Evolutionary conservation across 2,888 invertebrate species (phyloP).

Genomic region (Ochropleura leucogaster): DNA sequence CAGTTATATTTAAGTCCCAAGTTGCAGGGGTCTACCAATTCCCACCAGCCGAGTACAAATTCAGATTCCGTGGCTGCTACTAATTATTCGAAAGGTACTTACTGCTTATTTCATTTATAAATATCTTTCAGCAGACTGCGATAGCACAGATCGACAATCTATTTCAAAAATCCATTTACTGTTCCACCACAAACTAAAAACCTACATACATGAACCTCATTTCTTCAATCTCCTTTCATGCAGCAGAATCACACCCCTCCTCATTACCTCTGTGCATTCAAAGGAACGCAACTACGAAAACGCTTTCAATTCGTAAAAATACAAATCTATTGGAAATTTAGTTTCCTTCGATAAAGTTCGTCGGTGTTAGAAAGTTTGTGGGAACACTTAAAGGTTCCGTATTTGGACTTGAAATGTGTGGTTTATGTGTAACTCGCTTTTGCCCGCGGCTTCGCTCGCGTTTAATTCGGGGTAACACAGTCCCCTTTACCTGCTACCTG

Average conservation of each 20-base stretch:
- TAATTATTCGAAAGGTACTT: no score
- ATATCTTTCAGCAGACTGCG: no score
- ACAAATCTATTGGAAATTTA: constrained; percentile 62
- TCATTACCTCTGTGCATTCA: constrained; percentile 57
- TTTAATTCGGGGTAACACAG: no score
- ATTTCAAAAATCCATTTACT: neutral
- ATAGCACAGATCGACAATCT: no score
- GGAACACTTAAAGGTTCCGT: constrained; percentile 42
- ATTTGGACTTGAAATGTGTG: constrained; percentile 8
- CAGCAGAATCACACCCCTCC: constrained; percentile 38
- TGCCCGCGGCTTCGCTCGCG: no score
- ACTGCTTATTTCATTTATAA: no score
- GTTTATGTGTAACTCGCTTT: no score
- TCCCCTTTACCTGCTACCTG: no score
- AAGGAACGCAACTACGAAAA: constrained; percentile 47
- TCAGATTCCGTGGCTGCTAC: no score
- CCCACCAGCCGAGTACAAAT: no score
- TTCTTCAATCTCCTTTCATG: neutral
- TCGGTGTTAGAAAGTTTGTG: constrained; percentile 27
- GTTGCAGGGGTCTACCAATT: no score
- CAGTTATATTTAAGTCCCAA: no score
- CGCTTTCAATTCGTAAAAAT: constrained; percentile 59
- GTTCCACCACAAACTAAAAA: neutral
- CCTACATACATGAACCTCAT: constrained; percentile 11
- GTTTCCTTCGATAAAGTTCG: constrained; percentile 48